phyloP scores from a whole-genome alignment of 2,113 vertebrate genomes.

The Deroptyus accipitrinus region DNA sequence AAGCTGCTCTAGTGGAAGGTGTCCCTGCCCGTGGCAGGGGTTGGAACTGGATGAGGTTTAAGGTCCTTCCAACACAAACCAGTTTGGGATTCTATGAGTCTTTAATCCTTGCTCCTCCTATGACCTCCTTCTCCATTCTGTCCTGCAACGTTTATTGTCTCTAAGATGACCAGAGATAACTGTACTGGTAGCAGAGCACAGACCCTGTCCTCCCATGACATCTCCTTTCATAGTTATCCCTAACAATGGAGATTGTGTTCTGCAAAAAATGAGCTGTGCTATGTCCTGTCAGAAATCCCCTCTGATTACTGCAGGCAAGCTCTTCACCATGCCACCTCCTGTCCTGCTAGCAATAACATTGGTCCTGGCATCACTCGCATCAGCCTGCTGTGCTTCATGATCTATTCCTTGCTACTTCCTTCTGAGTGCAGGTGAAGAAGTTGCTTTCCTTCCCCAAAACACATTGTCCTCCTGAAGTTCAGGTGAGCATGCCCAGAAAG shows the following conservation, averaged over 20 bases:
- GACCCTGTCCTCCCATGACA: background rate
- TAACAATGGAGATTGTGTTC: background rate
- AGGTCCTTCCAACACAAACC: background rate
- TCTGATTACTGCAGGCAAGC: background rate
- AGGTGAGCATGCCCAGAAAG: background rate
- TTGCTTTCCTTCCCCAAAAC: background rate
- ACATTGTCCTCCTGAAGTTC: background rate
- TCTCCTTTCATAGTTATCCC: background rate
- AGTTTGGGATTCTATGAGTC: background rate
- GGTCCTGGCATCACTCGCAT: background rate
- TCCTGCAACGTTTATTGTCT: accelerated
- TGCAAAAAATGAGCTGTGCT: background rate
- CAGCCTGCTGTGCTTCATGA: background rate
- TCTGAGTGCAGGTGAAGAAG: background rate
- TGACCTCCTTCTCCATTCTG: background rate
- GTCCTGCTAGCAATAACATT: background rate
- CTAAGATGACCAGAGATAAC: background rate
- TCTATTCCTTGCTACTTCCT: background rate
- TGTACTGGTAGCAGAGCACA: background rate
- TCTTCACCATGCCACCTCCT: background rate
- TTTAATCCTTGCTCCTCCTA: background rate
- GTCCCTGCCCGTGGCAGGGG: background rate
- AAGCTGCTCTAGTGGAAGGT: background rate
- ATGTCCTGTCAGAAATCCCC: background rate
- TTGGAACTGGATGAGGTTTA: background rate